phyloP scores from a whole-genome alignment of 2,113 vertebrate genomes.

The Lepisosteus osseus region DNA sequence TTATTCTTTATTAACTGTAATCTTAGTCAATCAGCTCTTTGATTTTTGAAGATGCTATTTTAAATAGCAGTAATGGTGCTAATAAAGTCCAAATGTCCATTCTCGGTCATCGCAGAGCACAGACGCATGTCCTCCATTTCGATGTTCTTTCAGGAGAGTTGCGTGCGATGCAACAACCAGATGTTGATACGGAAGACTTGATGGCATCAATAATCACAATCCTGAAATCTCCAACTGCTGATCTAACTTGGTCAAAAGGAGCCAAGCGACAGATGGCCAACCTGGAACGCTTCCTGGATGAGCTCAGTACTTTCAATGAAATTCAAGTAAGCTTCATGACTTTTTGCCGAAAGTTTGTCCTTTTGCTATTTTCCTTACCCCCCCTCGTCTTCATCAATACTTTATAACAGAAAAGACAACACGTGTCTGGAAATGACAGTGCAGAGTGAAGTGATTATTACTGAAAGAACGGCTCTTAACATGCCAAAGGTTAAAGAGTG shows the following conservation, averaged over 20 bases:
- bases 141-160: slow-evolving; percentile 16
- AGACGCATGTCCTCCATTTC: background rate
- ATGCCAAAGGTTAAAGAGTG: slow-evolving; percentile 14
- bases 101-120: background rate
- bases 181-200: slow-evolving; percentile 29
- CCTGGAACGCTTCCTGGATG: slow-evolving; percentile 25
- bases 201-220: slow-evolving; percentile 27
- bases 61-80: too few relatives aligned
- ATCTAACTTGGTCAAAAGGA: slow-evolving; percentile 31
- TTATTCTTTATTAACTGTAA: too few relatives aligned
- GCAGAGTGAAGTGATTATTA: background rate
- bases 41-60: too few relatives aligned
- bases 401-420: background rate
- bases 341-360: background rate
- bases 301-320: slow-evolving; percentile 14
- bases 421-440: background rate
- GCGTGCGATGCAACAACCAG: slow-evolving; percentile 27
- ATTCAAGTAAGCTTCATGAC: background rate
- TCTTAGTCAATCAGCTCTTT: too few relatives aligned
- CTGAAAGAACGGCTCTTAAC: background rate
- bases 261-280: slow-evolving; percentile 32
- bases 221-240: slow-evolving; percentile 25
- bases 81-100: background rate
- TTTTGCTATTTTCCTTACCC: background rate
- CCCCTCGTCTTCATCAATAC: background rate